Evolutionary conservation across 2,888 invertebrate species (phyloP).

Genomic region (Idaea straminata): DNA sequence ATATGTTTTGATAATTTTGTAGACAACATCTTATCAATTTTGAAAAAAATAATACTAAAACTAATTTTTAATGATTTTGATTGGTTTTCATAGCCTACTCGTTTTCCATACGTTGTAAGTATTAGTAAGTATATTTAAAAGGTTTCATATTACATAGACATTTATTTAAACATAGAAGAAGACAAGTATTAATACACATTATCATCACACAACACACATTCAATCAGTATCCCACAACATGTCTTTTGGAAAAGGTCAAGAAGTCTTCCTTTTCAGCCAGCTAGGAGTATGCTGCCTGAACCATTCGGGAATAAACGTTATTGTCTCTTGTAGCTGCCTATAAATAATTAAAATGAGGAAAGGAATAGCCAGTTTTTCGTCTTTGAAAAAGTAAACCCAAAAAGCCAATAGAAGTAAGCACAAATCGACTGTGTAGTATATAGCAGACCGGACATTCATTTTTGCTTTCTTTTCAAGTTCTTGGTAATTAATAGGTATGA

Average conservation of each 20-base stretch:
- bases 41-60: constrained; percentile 42
- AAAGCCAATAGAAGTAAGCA: constrained; percentile 87
- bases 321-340: constrained; percentile 85
- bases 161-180: constrained; percentile 52
- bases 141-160: constrained; percentile 26
- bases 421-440: constrained; percentile 87
- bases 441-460: constrained; percentile 83
- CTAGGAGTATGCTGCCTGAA: constrained; percentile 60
- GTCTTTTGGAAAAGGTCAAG: constrained; percentile 71
- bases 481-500: constrained; percentile 75
- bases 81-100: constrained; percentile 56
- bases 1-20: constrained; percentile 30
- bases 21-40: constrained; percentile 50
- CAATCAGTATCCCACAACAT: constrained; percentile 60
- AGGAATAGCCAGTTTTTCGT: constrained; percentile 89
- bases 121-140: constrained; percentile 17
- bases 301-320: constrained; percentile 82
- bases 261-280: constrained; percentile 70
- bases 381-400: constrained; percentile 90
- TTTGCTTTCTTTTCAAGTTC: constrained; percentile 82
- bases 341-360: constrained; percentile 88
- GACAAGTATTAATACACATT: constrained; percentile 53
- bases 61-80: constrained; percentile 22
- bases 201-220: constrained; percentile 67
- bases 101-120: constrained; percentile 37